Conservation (phyloP, 2,797 vertebrate genomes). For the Oreortyx pictus region DNA sequence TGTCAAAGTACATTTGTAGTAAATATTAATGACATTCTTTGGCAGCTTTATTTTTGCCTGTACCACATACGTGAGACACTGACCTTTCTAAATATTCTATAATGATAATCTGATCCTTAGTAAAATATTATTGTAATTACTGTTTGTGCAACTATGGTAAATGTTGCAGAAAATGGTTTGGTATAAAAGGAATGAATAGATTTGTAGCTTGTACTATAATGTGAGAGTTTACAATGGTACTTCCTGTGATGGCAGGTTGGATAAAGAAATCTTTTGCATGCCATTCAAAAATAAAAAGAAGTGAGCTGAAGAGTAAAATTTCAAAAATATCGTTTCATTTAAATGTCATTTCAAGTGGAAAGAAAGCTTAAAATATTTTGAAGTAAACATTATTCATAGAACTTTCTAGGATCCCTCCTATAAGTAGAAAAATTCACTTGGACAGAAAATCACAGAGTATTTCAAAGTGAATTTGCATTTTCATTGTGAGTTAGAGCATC, state of each 20-base stretch:
- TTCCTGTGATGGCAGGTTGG: background rate
- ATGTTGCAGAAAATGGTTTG: background rate
- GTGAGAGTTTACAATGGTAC: background rate
- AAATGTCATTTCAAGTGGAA: background rate
- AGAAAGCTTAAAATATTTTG: background rate
- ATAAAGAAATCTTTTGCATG: background rate
- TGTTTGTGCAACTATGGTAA: background rate
- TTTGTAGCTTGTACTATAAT: background rate
- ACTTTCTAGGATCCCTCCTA: background rate
- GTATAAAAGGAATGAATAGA: background rate
- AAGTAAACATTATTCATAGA: background rate
- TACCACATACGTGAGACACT: background rate
- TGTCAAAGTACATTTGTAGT: constrained; percentile 43
- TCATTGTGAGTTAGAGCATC: background rate
- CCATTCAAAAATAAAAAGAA: background rate
- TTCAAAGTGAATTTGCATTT: background rate
- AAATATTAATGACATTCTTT: constrained; percentile 54
- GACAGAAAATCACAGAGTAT: background rate
- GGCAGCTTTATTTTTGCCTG: constrained; percentile 31
- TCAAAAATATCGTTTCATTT: background rate
- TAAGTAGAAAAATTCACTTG: background rate
- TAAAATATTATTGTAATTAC: constrained; percentile 57
- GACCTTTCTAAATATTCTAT: constrained; percentile 57
- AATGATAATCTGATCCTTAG: constrained; percentile 12
- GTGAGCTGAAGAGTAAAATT: background rate